Base-by-base conservation (phyloP, 1,140 invertebrate species). In the Armadillidium nasatum region DNA sequence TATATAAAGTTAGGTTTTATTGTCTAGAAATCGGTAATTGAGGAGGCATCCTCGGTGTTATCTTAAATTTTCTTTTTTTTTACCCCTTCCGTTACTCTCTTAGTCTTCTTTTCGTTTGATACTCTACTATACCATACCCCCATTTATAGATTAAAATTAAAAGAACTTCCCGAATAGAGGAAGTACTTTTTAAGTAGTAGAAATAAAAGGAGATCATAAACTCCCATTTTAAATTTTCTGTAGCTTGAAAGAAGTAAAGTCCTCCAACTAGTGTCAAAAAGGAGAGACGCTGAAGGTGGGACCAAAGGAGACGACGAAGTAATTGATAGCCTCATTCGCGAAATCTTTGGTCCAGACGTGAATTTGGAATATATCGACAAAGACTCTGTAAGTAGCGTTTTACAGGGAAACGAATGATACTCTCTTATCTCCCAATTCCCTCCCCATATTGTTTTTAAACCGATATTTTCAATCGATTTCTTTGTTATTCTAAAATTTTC, bases 261-360 rank as follows among this genome's bases (percentile, higher is more conserved):
- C 45, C 76, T 81, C 67, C 79, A 79, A 74, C 79, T 78, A 76
- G 79, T 82, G 66, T 78, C 80, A 67, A 68, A 77, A 75, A 82
- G 75, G 78, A 73, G 78, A 75, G 77, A 78, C 66, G 73, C 74
- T 54, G 78, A 78, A 67, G 68, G 60, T 66, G 21, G 72, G 45
- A 50, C 71, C 19, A 79, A 79, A 77, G 76, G 76, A 72, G 80
- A 82, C 45, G 82, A 83, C 75, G 82, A 82, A 73, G 81, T 83
- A n/a, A 83, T 83, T 68, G 83, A 83, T 80, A 83, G 80, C 82
- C 81, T 83, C 80, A 83, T 83, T 76, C 82, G 82, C 50, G 82
- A 83, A 75, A 78, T 83, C 50, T 83, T 83, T 81, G 83, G 83
- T 23, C 80, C 81, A 21, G 83, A 82, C 73, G 78, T 82, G 78